These are phyloP conservation scores for Ectemnius cavifrons DNA, from an alignment of 2,888 invertebrate species.

Conservation along the genomic window DNA sequence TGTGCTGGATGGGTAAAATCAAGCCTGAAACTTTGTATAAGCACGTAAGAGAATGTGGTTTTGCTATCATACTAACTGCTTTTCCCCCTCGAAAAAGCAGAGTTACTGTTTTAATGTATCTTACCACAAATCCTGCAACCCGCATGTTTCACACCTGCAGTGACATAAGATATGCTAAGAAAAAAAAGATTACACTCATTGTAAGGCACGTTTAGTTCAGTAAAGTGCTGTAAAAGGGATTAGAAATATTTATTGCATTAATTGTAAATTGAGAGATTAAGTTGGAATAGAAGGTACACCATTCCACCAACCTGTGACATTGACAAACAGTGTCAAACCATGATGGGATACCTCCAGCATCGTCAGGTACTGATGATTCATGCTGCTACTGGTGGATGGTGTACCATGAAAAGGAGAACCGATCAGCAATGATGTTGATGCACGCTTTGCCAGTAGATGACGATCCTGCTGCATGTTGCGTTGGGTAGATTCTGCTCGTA, in stretches of 20 bases:
- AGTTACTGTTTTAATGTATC: conserved; percentile 64
- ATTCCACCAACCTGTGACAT: conserved; percentile 71
- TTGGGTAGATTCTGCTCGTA: too few relatives aligned
- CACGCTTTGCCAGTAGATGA: too few relatives aligned
- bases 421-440: too few relatives aligned
- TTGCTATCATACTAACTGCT: conserved; percentile 70
- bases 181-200: conserved; percentile 49
- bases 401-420: conserved; percentile 17
- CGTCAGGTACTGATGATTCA: conserved; percentile 43
- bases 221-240: conserved; percentile 51
- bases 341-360: conserved; percentile 59
- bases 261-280: conserved; percentile 57
- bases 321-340: conserved; percentile 67
- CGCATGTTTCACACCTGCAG: conserved; percentile 49
- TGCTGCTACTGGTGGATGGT: conserved; percentile 25
- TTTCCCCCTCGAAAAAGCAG: conserved; percentile 78
- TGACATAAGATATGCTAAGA: conserved; percentile 47
- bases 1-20: conserved; percentile 9
- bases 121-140: conserved; percentile 63
- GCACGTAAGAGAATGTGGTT: conserved; percentile 23
- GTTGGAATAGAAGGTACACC: conserved; percentile 63
- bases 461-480: too few relatives aligned
- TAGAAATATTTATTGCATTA: conserved; percentile 34
- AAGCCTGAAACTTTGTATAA: conserved; percentile 7
- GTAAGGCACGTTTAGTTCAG: conserved; percentile 19